Evolutionary conservation across 2,113 vertebrate genomes (phyloP).

Genomic region (Neolamprologus variostigma): DNA sequence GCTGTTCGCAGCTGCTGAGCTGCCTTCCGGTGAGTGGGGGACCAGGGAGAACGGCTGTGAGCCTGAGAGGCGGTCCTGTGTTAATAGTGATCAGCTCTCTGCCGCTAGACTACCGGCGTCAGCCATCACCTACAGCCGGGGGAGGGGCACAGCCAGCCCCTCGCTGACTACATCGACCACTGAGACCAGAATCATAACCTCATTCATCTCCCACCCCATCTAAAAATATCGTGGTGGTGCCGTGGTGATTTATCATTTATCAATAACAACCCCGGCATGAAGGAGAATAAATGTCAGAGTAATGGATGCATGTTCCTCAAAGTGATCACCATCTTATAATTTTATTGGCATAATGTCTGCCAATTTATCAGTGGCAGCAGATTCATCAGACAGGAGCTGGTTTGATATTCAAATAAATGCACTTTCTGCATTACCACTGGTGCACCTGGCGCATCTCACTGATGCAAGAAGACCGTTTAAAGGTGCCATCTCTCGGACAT

Average conservation of each 20-base stretch:
- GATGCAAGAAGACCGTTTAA: background rate
- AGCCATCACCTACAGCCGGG: constrained; percentile 69
- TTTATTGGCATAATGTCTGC: constrained; percentile 26
- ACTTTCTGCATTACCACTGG: background rate
- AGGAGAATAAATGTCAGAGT: constrained; percentile 23
- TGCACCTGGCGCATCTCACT: background rate
- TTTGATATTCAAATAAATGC: constrained; percentile 1
- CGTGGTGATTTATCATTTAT: constrained; percentile 44
- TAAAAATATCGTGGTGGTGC: constrained; percentile 51
- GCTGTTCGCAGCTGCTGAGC: constrained; percentile 62
- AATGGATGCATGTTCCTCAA: constrained; percentile 14
- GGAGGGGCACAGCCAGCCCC: constrained; percentile 50
- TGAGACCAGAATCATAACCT: constrained; percentile 53
- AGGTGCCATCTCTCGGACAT: background rate
- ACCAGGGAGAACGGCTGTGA: constrained; percentile 44
- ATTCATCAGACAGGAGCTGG: constrained; percentile 24
- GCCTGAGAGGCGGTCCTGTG: constrained; percentile 70
- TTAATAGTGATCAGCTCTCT: constrained; percentile 75
- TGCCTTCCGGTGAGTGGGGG: constrained; percentile 63
- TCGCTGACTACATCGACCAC: constrained; percentile 42
- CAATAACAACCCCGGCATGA: constrained; percentile 21
- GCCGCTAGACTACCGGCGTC: constrained; percentile 63
- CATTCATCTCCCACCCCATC: constrained; percentile 38
- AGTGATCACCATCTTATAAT: constrained; percentile 9
- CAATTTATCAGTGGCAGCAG: background rate